phyloP scores from a whole-genome alignment of 2,888 invertebrate genomes.

The Acleris laterana region DNA sequence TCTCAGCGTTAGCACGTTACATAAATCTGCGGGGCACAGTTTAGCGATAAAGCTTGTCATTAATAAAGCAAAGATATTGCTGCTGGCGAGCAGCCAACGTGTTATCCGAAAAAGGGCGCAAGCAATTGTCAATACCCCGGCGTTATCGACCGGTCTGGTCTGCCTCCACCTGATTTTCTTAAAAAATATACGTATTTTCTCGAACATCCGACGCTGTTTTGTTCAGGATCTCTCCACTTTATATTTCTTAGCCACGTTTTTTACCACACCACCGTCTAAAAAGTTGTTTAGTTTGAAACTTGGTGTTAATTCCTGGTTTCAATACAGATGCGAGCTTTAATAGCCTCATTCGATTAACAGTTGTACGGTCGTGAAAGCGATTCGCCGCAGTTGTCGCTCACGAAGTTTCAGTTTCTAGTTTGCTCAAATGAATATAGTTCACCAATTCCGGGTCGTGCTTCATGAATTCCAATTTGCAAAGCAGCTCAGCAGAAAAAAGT shows the following conservation, averaged over 20 bases:
- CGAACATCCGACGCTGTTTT: slow-evolving; percentile 8
- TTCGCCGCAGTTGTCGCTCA: slow-evolving; percentile 10
- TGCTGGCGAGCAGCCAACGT: slow-evolving; percentile 63
- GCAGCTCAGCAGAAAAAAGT: slow-evolving; percentile 29
- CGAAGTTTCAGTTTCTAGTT: slow-evolving; percentile 3
- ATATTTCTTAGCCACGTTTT: too few relatives aligned
- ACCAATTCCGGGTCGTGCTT: slow-evolving; percentile 6
- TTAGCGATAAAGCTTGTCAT: slow-evolving; percentile 53
- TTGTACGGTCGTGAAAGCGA: slow-evolving; percentile 1
- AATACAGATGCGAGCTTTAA: neutral
- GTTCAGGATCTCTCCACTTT: neutral
- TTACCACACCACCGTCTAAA: too few relatives aligned
- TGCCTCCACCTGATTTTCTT: slow-evolving; percentile 50
- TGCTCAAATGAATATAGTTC: slow-evolving; percentile 24
- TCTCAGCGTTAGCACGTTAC: slow-evolving; percentile 20
- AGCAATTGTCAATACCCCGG: slow-evolving; percentile 70
- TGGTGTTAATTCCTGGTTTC: too few relatives aligned
- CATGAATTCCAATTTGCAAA: slow-evolving; percentile 31
- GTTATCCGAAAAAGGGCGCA: slow-evolving; percentile 45
- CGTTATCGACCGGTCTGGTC: slow-evolving; percentile 52
- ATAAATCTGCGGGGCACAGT: slow-evolving; percentile 28
- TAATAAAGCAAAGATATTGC: slow-evolving; percentile 58
- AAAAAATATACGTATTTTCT: slow-evolving; percentile 18
- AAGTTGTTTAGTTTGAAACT: too few relatives aligned
- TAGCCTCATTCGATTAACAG: slow-evolving; percentile 1